phyloP scores from a whole-genome alignment of 2,888 invertebrate genomes.

The Pachydiplax longipennis region DNA sequence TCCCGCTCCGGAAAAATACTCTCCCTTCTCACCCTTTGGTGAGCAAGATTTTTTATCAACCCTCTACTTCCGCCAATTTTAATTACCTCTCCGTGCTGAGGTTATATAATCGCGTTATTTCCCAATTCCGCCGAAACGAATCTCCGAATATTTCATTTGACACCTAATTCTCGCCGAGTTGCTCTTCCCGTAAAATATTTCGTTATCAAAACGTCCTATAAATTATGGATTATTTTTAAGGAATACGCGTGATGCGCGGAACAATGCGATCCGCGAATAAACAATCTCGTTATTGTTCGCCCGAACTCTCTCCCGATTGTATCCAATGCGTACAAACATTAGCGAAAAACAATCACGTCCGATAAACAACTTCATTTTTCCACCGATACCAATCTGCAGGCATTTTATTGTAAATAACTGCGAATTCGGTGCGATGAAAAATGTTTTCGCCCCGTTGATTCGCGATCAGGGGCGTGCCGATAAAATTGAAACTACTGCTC shows the following conservation, averaged over 20 bases:
- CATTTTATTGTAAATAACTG: no score
- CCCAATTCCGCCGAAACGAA: conserved; percentile 11
- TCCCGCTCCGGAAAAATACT: not conserved
- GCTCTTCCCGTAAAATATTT: not conserved
- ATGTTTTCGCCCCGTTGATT: no score
- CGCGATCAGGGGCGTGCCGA: no score
- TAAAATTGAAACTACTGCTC: no score
- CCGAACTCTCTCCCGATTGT: not conserved
- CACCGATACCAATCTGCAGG: no score
- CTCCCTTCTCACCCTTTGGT: not conserved
- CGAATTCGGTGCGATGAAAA: no score
- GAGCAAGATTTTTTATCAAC: not conserved
- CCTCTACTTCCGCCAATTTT: conserved; percentile 6
- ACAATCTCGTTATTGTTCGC: not conserved
- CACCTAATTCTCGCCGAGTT: conserved; percentile 2
- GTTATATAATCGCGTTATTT: conserved; percentile 17
- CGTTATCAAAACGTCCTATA: not conserved
- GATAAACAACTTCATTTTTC: no score
- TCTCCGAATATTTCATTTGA: conserved; percentile 4
- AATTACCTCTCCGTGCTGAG: conserved; percentile 8
- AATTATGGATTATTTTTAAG: not conserved
- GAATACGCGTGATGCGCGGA: not conserved
- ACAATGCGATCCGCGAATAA: not conserved
- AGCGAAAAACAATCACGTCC: not conserved
- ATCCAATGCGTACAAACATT: not conserved